Evolutionary conservation across 2,113 vertebrate genomes (phyloP).

Genomic region (Cheilinus undulatus): DNA sequence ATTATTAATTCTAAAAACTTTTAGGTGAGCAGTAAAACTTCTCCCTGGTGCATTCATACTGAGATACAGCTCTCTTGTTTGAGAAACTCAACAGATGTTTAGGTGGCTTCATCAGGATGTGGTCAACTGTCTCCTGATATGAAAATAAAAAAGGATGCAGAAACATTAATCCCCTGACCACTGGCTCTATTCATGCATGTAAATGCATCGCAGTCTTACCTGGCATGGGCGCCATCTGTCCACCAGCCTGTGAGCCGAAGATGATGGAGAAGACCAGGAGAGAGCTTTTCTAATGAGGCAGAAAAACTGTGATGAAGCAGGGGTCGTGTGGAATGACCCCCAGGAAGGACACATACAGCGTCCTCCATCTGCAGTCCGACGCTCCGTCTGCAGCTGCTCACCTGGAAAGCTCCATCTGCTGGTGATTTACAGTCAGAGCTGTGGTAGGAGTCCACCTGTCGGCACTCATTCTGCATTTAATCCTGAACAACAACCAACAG

Average conservation of each 20-base stretch:
- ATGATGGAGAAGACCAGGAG: constrained; percentile 25
- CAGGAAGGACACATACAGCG: constrained; percentile 48
- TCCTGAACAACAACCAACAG: neutral
- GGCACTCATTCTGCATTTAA: constrained; percentile 3
- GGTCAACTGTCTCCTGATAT: constrained; percentile 16
- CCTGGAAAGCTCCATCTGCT: constrained; percentile 39
- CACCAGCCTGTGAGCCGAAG: constrained; percentile 37
- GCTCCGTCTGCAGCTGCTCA: constrained; percentile 43
- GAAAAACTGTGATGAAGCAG: constrained; percentile 59
- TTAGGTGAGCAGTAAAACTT: too few species aligned
- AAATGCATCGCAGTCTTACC: neutral
- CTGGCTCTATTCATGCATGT: neutral
- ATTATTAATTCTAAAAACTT: too few species aligned
- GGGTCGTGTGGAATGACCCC: constrained; percentile 54
- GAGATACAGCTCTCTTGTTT: neutral
- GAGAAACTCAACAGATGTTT: neutral
- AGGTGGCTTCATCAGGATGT: neutral
- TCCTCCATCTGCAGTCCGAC: constrained; percentile 59
- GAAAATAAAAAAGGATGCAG: neutral
- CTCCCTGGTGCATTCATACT: too few species aligned
- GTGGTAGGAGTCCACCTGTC: neutral
- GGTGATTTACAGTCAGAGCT: neutral
- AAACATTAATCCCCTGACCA: neutral
- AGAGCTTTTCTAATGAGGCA: constrained; percentile 66
- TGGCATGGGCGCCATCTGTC: constrained; percentile 32